A percentile compares a stretch with the other conserved stretches of the same genome.
phyloP scores from a whole-genome alignment of 2,113 vertebrate species.

The Ciconia stormi region DNA sequence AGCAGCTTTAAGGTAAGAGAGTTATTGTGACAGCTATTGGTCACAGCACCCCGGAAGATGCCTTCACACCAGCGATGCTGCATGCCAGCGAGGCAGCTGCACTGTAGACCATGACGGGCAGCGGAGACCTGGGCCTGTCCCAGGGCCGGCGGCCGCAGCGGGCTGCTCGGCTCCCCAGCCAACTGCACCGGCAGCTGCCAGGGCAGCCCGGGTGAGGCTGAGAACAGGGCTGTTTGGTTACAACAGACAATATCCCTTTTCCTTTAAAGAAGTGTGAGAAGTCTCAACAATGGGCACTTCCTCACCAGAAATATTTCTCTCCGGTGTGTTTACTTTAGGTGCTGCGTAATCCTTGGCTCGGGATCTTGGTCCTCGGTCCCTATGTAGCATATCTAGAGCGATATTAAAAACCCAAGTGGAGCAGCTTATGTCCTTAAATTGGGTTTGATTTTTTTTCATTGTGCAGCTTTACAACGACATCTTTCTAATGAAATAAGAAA shows the following conservation, averaged over 20 bases:
- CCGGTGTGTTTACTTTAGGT: neutral
- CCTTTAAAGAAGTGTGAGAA: neutral
- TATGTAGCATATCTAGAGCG: neutral
- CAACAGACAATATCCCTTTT: neutral
- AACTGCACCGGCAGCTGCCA: neutral
- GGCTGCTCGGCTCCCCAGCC: neutral
- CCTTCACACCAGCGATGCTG: rapidly evolving
- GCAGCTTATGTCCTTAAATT: neutral
- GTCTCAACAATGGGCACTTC: neutral
- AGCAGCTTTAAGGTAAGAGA: neutral
- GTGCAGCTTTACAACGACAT: neutral
- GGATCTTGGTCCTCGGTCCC: neutral
- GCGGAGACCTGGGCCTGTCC: rapidly evolving
- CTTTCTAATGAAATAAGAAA: neutral
- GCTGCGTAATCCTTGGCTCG: neutral
- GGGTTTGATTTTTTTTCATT: neutral
- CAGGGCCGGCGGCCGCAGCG: rapidly evolving
- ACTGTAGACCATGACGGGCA: rapidly evolving
- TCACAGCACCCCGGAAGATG: neutral
- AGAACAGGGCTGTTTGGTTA: rapidly evolving
- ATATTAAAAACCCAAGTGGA: neutral
- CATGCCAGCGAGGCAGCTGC: rapidly evolving
- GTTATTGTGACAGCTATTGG: rapidly evolving
- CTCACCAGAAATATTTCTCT: neutral
- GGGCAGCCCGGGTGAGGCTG: neutral